These are phyloP conservation scores for Epinotia bilunana DNA, from an alignment of 2,888 invertebrate species.

Conservation along the genomic window DNA sequence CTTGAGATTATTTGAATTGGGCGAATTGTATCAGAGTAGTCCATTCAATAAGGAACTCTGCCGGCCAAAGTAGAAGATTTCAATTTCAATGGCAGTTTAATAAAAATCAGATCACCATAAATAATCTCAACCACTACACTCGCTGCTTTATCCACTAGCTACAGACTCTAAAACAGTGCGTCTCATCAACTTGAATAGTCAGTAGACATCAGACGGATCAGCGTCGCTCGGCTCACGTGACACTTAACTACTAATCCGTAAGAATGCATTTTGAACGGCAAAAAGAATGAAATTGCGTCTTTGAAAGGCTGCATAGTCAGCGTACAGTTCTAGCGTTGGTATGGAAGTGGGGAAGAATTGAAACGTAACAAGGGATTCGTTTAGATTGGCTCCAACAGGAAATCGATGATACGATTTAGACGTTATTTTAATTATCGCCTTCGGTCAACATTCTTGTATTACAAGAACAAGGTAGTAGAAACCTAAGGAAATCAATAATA, in stretches of 20 bases:
- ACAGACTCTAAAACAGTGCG: slow-evolving; percentile 28
- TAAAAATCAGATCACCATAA: too few relatives aligned
- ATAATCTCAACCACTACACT: background rate
- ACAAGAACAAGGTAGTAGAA: too few relatives aligned
- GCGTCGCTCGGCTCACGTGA: slow-evolving; percentile 18
- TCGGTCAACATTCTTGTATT: too few relatives aligned
- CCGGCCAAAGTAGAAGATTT: too few relatives aligned
- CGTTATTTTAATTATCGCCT: too few relatives aligned
- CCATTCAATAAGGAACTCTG: too few relatives aligned
- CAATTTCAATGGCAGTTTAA: too few relatives aligned
- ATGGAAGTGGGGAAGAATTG: background rate
- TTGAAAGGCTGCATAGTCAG: slow-evolving; percentile 29
- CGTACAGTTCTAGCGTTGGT: background rate
- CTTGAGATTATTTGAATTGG: too few relatives aligned
- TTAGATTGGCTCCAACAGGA: background rate
- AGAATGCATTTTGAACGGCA: slow-evolving; percentile 22
- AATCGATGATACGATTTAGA: background rate
- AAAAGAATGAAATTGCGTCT: slow-evolving; percentile 23
- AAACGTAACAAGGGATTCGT: background rate
- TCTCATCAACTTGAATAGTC: slow-evolving; percentile 41
- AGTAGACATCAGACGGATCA: slow-evolving; percentile 28
- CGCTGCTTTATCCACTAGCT: background rate
- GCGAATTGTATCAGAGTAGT: too few relatives aligned
- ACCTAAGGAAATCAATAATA: too few relatives aligned
- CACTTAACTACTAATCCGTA: slow-evolving; percentile 25